These are phyloP conservation scores for Gasterosteus aculeatus DNA, from an alignment of 2,113 vertebrate species.

Conservation along the genomic window DNA sequence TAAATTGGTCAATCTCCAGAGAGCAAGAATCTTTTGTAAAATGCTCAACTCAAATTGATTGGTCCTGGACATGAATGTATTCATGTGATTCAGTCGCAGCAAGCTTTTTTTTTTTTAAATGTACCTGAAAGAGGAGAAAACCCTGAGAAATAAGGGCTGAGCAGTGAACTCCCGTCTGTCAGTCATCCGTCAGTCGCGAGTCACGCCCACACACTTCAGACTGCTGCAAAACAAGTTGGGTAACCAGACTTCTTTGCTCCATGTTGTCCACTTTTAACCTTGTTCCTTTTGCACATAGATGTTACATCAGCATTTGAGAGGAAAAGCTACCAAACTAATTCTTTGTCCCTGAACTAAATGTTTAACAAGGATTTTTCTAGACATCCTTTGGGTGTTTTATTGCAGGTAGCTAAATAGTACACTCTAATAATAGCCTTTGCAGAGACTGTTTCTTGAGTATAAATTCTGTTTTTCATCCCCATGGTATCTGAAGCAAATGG, in stretches of 20 bases:
- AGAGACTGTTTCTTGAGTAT: too few species aligned
- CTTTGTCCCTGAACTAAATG: background rate
- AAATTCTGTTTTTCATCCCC: too few species aligned
- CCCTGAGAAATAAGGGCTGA: background rate
- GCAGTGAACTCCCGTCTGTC: background rate
- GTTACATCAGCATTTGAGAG: background rate
- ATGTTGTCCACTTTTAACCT: conserved; percentile 1
- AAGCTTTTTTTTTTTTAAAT: background rate
- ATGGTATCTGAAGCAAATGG: background rate
- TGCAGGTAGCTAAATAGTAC: background rate
- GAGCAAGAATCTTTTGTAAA: background rate
- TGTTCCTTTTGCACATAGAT: conserved; percentile 20
- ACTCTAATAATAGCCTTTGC: background rate
- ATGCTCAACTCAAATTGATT: background rate
- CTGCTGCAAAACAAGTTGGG: conserved; percentile 40
- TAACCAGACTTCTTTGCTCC: conserved; percentile 24
- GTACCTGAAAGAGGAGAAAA: background rate
- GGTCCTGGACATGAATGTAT: background rate
- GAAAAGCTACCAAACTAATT: background rate
- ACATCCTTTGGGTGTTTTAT: background rate
- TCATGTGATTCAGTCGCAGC: background rate
- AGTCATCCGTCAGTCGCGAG: conserved; percentile 20
- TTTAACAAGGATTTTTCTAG: background rate
- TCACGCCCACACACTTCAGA: conserved; percentile 29
- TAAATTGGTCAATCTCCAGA: background rate